Evolutionary conservation across 2,888 invertebrate genomes (phyloP), one percentile per base, ranked within the genome.

Genomic region (Oligia latruncula): DNA sequence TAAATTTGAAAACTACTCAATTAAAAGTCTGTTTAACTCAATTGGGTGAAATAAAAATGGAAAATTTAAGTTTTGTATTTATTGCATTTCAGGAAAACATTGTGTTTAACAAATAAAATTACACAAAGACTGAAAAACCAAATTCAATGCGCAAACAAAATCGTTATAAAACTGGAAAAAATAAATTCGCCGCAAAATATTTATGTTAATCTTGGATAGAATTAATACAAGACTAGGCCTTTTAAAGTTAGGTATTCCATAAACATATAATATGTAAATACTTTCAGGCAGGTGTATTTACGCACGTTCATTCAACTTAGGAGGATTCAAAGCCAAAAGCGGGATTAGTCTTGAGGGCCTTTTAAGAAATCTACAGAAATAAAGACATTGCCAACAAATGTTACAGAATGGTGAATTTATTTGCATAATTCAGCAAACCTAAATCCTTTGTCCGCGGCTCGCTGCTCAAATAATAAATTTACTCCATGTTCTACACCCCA

Each of bases 361-460:
- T 95, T 95, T 95, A 95, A 96, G 96, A 95, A 95, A 96, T 95
- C 95, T 93, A 94, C 94, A 92, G 93, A 96, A 96, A 96, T 96
- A 96, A 96, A 96, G 96, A 95, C 96, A 95, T 96, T 96, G 93
- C 94, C 94, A 95, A 96, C 96, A 96, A 96, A 96, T 96, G 96
- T 96, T 96, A 96, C 96, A 95, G 95, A 96, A 95, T 96, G 95
- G 95, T 95, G 96, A 96, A 96, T 96, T 96, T 96, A 96, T 96
- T 96, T 96, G 96, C 96, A 96, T 96, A 96, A 96, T 95, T 96
- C 96, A 94, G 93, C 94, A 95, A 96, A 95, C 95, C 95, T 95
- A 95, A 96, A 96, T 95, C 96, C 95, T 96, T 96, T 96, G 96
- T 95, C 96, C 95, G 95, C 94, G 91, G 93, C 93, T 93, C 93